Evolutionary conservation across 1,140 invertebrate species (phyloP).

Genomic region (Aricia agestis): DNA sequence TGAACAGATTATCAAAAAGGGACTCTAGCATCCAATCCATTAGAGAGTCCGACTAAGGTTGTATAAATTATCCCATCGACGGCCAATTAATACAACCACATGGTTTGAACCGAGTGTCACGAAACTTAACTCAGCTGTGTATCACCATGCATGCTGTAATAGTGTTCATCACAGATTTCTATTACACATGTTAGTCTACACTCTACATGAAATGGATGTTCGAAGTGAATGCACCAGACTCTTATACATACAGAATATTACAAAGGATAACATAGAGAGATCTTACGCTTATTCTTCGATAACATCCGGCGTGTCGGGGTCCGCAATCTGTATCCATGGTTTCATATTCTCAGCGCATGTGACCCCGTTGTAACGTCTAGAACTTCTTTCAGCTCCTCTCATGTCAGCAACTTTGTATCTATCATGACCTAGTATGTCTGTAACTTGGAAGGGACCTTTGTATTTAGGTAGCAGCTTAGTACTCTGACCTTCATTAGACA

Average conservation of each 20-base stretch:
- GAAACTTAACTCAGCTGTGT: too few species aligned
- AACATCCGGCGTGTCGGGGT: slow-evolving; percentile 26
- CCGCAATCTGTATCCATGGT: slow-evolving; percentile 27
- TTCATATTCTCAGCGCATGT: slow-evolving; percentile 35
- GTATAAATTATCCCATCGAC: too few species aligned
- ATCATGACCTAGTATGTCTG: slow-evolving; percentile 17
- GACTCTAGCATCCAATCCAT: too few species aligned
- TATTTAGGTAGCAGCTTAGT: slow-evolving; percentile 38
- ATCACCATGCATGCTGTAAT: too few species aligned
- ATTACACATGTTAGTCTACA: background rate
- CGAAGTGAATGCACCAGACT: slow-evolving; percentile 21
- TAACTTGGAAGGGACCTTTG: slow-evolving; percentile 36
- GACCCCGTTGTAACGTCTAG: slow-evolving; percentile 24
- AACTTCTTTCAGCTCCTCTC: slow-evolving; percentile 22
- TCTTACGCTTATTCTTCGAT: slow-evolving; percentile 23
- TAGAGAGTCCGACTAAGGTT: too few species aligned
- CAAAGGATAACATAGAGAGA: slow-evolving; percentile 6
- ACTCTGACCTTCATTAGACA: slow-evolving; percentile 34
- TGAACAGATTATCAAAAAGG: too few species aligned
- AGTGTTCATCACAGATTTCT: background rate
- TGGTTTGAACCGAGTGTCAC: too few species aligned
- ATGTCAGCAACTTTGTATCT: slow-evolving; percentile 21
- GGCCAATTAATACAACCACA: too few species aligned
- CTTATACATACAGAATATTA: background rate
- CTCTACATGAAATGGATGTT: slow-evolving; percentile 11